A percentile compares a stretch with the other conserved stretches of the same genome.
These are phyloP conservation scores for Passer montanus DNA, from an alignment of 2,113 vertebrate genomes.

Conservation along the genomic window DNA sequence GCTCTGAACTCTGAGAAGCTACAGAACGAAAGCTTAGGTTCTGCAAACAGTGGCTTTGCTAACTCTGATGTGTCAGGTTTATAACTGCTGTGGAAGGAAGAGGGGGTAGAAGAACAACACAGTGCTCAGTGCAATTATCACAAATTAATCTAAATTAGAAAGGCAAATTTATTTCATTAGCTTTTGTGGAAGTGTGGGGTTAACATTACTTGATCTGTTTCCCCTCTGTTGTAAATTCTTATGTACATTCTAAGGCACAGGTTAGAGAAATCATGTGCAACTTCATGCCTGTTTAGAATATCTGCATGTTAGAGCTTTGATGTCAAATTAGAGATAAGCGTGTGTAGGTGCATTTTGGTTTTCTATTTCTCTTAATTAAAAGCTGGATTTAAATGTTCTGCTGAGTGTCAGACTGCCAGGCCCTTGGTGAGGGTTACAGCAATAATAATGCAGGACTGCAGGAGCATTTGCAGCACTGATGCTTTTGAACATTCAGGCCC, in stretches of 20 bases:
- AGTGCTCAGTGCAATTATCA: not conserved
- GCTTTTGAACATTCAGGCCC: conserved; percentile 20
- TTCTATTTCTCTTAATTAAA: not conserved
- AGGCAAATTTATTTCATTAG: not conserved
- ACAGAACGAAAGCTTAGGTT: not conserved
- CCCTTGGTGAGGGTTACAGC: not conserved
- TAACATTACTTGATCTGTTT: not conserved
- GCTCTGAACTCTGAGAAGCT: not conserved
- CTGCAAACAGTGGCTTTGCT: not conserved
- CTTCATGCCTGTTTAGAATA: not conserved
- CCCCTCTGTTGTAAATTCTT: not conserved
- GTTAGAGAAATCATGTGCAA: not conserved
- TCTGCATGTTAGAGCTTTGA: not conserved
- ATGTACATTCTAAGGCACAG: not conserved
- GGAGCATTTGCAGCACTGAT: not conserved
- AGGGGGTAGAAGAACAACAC: not conserved
- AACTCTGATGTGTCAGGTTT: not conserved
- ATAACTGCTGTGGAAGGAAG: not conserved
- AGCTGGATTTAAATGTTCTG: not conserved
- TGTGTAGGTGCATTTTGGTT: not conserved
- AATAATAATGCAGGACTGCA: conserved; percentile 19
- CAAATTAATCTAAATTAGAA: not conserved
- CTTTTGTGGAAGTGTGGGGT: not conserved
- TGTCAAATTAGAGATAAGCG: not conserved
- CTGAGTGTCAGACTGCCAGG: not conserved